Evolutionary conservation across 2,797 vertebrate species (phyloP).

Genomic region (Percopsis omiscomaycus): DNA sequence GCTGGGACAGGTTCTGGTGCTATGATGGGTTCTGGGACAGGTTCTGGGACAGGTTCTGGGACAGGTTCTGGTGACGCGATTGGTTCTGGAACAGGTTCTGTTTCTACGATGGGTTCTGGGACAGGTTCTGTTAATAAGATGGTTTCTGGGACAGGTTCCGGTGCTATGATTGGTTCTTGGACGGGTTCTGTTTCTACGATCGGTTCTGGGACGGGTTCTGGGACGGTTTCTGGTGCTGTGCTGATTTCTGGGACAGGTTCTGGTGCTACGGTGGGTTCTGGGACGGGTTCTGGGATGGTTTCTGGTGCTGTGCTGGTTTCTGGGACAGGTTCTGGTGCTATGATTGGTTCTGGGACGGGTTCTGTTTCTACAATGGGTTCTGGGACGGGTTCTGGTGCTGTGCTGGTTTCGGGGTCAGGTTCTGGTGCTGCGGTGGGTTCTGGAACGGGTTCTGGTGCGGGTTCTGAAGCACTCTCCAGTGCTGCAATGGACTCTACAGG

Average conservation of each 20-base stretch:
- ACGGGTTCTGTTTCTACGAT: neutral
- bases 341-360: neutral
- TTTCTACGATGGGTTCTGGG: neutral
- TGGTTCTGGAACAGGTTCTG: neutral
- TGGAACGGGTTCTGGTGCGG: neutral
- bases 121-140: neutral
- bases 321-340: neutral
- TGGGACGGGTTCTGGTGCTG: conserved; percentile 2
- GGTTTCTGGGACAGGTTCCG: neutral
- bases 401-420: neutral
- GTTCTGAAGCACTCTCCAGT: neutral
- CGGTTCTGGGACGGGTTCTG: conserved; percentile 7
- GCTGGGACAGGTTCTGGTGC: neutral
- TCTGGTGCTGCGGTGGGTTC: neutral
- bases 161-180: neutral
- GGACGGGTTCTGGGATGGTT: neutral
- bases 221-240: neutral
- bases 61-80: neutral
- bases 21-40: neutral
- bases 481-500: too few species aligned
- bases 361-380: neutral
- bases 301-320: neutral
- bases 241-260: conserved; percentile 11
- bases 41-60: conserved; percentile 1
- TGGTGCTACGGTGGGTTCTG: too few species aligned